Base-by-base conservation (phyloP, 2,113 vertebrate species). In the Pagrus major region DNA sequence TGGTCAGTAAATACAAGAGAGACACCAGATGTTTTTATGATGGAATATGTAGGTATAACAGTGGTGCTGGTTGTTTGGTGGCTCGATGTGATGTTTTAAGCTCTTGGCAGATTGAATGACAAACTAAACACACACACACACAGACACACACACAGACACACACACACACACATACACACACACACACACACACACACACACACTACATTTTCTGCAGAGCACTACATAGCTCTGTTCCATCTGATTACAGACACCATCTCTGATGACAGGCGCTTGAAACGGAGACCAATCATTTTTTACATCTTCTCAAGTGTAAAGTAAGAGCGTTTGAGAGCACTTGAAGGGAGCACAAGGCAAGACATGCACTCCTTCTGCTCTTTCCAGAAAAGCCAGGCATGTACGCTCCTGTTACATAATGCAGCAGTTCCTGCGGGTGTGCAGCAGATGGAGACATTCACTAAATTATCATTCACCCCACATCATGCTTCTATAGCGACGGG, bases 361-460 rank as follows among this genome's bases (percentile, higher is more conserved):
- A 64, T 16, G 47, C 61, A 3, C 21, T 41, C 20, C 2, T 20
- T 0, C 11, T 33, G 0, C 6, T 14, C 31, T 46, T 31, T 79
- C 47, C 10, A 54, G 9, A 46, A 51, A 1, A 35, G 37, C 18
- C 42, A 7, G 15, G 60, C 54, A 37, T 4, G 0, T 16, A 5
- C 21, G 2, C 6, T 61, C 16, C 41, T 66, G 27, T 83, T 89
- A 69, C 83, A 78, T 83, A 84, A 85, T 56, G 29, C 65, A 51
- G 86, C 71, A 85, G 69, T 90, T 88, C 35, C 56, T 9, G 7
- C 15, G 20, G 3, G 1, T 9, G 47, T 59, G 27, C 93, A 93
- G 89, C 78, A 93, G 94, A 86, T 92, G 94, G 92, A 87, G 92
- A 83, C 87, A 86, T 86, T 72, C 75, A 61, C 84, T 70, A 55